A percentile compares a stretch with the other conserved stretches of the same genome.
phyloP scores from a whole-genome alignment of 2,888 invertebrate genomes.

The Callinectes sapidus region DNA sequence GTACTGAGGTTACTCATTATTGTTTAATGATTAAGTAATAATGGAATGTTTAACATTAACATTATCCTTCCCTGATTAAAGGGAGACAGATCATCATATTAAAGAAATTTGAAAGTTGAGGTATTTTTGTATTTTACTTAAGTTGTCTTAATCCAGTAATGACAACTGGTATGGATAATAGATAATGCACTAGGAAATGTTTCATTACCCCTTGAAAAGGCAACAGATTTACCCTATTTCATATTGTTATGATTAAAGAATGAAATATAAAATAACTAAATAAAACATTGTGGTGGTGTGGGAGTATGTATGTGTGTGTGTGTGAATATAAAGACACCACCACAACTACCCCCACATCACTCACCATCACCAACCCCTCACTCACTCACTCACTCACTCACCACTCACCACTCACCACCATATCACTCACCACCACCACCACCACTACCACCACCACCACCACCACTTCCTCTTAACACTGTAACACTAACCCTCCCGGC shows the following conservation, averaged over 20 bases:
- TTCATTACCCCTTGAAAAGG: neutral
- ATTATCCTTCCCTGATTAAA: constrained; percentile 31
- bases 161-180: neutral
- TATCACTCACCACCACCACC: neutral
- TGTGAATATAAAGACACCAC: neutral
- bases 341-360: neutral
- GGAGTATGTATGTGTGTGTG: neutral
- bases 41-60: constrained; percentile 37
- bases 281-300: neutral
- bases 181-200: constrained; percentile 2
- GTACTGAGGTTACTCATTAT: neutral
- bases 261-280: neutral
- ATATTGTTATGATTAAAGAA: neutral
- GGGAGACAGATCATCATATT: neutral
- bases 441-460: constrained; percentile 30
- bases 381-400: neutral
- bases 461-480: constrained; percentile 10
- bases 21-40: constrained; percentile 20
- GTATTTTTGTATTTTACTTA: neutral
- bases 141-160: neutral
- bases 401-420: neutral
- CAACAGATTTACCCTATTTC: neutral
- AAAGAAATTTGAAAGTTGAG: neutral
- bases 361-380: neutral
- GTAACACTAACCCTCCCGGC: constrained; percentile 38